Percentiles rank a stretch among this genome's conserved stretches.
These are phyloP conservation scores for Puntigrus tetrazona DNA, from an alignment of 2,113 vertebrate genomes.

Conservation along the genomic window DNA sequence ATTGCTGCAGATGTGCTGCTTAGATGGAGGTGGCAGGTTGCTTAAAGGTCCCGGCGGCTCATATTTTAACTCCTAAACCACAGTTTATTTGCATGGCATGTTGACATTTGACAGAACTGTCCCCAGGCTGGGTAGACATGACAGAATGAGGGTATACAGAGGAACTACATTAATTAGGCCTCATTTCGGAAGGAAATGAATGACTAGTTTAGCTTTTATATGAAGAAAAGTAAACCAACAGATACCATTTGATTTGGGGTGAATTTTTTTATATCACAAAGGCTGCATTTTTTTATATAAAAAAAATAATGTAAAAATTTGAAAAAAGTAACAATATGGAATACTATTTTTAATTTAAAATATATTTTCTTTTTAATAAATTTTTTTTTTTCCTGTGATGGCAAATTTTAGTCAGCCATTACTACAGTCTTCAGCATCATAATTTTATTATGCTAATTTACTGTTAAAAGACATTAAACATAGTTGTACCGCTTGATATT, in stretches of 20 bases:
- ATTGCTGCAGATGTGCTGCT: slow-evolving; percentile 52
- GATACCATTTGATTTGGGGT: background rate
- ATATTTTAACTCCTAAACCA: slow-evolving; percentile 45
- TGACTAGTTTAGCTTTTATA: background rate
- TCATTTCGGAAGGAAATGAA: background rate
- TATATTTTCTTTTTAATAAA: background rate
- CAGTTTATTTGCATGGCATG: slow-evolving; percentile 68
- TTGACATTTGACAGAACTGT: slow-evolving; percentile 63
- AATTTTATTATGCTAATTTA: background rate
- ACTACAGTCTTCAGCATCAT: background rate
- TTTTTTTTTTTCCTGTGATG: background rate
- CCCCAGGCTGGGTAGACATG: slow-evolving; percentile 58
- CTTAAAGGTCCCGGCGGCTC: slow-evolving; percentile 14
- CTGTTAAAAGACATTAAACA: background rate
- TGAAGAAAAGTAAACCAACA: background rate
- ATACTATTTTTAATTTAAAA: background rate
- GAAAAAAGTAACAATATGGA: background rate
- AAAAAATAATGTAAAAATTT: background rate
- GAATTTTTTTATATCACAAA: background rate
- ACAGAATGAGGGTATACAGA: slow-evolving; percentile 51
- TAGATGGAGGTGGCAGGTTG: slow-evolving; percentile 26
- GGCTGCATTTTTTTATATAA: background rate
- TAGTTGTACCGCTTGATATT: background rate
- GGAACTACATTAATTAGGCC: slow-evolving; percentile 44
- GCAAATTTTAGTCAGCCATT: background rate